phyloP scores from a whole-genome alignment of 2,797 vertebrate species.

The Danio albolineatus region DNA sequence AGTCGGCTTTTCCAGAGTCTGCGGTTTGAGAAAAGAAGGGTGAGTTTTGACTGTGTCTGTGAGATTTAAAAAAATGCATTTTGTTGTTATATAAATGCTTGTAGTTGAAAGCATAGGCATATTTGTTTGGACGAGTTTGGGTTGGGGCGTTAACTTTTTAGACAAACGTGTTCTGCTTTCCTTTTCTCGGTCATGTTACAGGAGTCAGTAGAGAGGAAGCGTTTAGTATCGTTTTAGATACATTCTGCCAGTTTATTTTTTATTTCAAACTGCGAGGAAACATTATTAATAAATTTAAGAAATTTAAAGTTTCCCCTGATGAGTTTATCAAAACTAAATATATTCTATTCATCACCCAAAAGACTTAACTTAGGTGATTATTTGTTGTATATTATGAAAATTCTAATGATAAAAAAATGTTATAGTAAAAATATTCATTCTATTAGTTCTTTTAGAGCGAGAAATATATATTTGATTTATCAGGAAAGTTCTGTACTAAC shows the following conservation, averaged over 20 bases:
- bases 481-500: no score
- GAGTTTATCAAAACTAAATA: no score
- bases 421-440: no score
- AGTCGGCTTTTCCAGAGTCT: neutral
- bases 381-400: no score
- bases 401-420: no score
- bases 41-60: neutral
- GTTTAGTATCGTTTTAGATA: neutral
- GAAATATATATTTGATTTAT: no score
- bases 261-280: neutral
- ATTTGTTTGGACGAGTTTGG: neutral
- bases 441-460: no score
- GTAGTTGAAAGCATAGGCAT: neutral
- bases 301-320: no score
- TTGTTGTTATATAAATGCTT: neutral
- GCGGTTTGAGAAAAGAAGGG: neutral
- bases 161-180: neutral
- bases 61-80: neutral
- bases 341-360: no score
- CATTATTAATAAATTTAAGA: no score
- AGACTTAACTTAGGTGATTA: no score
- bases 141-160: neutral
- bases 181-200: neutral
- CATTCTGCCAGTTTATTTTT: neutral
- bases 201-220: neutral